Percentiles rank a stretch among this genome's conserved stretches.
Evolutionary conservation across 2,888 invertebrate genomes (phyloP).

Genomic region (Drosophila suboccidentalis): DNA sequence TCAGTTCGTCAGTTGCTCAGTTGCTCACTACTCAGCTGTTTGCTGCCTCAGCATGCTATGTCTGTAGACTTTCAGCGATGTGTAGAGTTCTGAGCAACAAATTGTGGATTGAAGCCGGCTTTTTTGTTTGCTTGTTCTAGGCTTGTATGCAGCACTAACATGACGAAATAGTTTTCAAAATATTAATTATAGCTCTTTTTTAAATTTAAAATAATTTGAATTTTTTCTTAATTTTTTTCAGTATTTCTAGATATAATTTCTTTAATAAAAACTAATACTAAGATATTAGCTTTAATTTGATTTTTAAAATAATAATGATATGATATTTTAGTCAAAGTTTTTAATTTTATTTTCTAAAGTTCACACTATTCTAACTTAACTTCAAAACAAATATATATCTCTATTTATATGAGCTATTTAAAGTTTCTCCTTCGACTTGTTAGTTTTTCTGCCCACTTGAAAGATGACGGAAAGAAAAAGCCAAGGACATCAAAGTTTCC

Average conservation of each 20-base stretch:
- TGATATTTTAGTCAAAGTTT: too few species aligned
- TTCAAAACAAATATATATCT: not conserved
- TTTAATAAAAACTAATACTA: too few species aligned
- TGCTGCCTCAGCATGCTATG: constrained; percentile 37
- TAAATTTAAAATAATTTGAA: too few species aligned
- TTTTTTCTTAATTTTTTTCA: too few species aligned
- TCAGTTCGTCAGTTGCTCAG: constrained; percentile 13
- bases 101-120: constrained; percentile 72
- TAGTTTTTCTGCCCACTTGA: not conserved
- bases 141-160: not conserved
- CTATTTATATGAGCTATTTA: not conserved
- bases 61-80: constrained; percentile 44
- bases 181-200: too few species aligned
- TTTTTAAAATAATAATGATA: too few species aligned
- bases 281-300: too few species aligned
- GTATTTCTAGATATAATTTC: too few species aligned
- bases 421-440: not conserved
- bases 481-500: constrained; percentile 11
- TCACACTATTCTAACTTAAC: too few species aligned
- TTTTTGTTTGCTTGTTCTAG: constrained; percentile 39
- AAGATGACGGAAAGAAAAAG: not conserved
- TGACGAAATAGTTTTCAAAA: too few species aligned
- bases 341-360: too few species aligned
- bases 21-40: constrained; percentile 68
- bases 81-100: constrained; percentile 75